Evolutionary conservation across 2,888 invertebrate species (phyloP).

Genomic region (Acronicta alni): DNA sequence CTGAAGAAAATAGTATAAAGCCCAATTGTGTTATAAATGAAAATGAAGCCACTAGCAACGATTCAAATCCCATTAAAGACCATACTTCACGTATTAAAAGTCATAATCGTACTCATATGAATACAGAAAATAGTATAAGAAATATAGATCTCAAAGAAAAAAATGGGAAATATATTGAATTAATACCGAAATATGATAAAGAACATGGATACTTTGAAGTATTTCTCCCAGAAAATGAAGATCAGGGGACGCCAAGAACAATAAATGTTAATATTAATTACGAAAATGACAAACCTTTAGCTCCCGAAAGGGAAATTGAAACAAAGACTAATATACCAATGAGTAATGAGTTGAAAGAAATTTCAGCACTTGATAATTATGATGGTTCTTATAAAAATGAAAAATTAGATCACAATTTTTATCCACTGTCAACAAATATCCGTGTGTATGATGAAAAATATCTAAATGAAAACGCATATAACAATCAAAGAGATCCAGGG

Average conservation of each 20-base stretch:
- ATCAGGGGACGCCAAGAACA: slow-evolving; percentile 21
- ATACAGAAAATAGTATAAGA: neutral
- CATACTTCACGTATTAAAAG: neutral
- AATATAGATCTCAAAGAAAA: neutral
- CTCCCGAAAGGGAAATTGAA: slow-evolving; percentile 11
- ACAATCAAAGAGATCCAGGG: neutral
- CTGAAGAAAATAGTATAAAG: too few relatives aligned
- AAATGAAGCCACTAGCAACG: neutral
- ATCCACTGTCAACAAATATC: neutral
- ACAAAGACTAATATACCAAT: slow-evolving; percentile 16
- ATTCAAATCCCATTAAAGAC: neutral
- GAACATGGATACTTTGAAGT: slow-evolving; percentile 26
- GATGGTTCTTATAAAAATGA: neutral
- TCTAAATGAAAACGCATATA: neutral
- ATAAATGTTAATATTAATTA: slow-evolving; percentile 29
- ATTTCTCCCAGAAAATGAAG: slow-evolving; percentile 16
- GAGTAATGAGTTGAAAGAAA: slow-evolving; percentile 24
- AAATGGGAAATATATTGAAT: neutral
- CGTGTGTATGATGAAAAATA: neutral
- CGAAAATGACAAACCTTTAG: slow-evolving; percentile 18
- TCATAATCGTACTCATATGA: neutral
- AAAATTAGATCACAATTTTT: too few relatives aligned
- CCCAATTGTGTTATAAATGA: neutral
- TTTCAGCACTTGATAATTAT: neutral
- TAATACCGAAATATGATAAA: slow-evolving; percentile 12